phyloP scores from a whole-genome alignment of 1,140 invertebrate species.

The Brachionus paranguensis region DNA sequence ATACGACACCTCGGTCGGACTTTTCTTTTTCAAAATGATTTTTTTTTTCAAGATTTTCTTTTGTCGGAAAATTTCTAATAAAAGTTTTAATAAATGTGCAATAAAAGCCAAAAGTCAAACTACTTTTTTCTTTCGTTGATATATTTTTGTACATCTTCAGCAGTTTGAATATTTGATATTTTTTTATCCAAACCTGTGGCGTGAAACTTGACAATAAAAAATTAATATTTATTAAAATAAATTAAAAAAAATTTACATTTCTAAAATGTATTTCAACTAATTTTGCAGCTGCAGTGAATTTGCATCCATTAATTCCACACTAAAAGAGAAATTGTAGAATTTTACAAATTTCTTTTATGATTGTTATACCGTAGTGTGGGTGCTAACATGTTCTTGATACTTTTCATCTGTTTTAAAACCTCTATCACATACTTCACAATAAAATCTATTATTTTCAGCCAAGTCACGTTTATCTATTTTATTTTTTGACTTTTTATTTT shows the following conservation, averaged over 20 bases:
- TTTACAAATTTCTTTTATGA: neutral
- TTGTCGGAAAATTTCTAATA: slow-evolving; percentile 60
- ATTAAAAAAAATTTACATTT: slow-evolving; percentile 55
- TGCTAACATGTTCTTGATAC: slow-evolving; percentile 63
- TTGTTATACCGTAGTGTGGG: slow-evolving; percentile 60
- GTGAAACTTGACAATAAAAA: slow-evolving; percentile 61
- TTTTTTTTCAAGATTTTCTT: slow-evolving; percentile 65
- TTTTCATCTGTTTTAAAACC: slow-evolving; percentile 61
- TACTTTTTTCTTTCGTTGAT: slow-evolving; percentile 68
- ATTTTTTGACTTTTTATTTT: slow-evolving; percentile 43
- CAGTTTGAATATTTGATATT: slow-evolving; percentile 66
- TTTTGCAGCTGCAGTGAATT: slow-evolving; percentile 69
- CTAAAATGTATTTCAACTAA: slow-evolving; percentile 70
- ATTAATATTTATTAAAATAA: neutral
- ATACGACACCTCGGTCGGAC: slow-evolving; percentile 54
- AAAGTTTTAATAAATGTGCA: neutral
- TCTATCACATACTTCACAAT: slow-evolving; percentile 71
- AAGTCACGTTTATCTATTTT: slow-evolving; percentile 48
- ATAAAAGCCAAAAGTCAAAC: slow-evolving; percentile 38
- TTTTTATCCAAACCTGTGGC: slow-evolving; percentile 68
- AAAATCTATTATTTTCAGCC: slow-evolving; percentile 48
- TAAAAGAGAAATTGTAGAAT: slow-evolving; percentile 44
- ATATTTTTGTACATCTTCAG: slow-evolving; percentile 76
- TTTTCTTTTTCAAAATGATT: slow-evolving; percentile 63
- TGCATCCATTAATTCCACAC: slow-evolving; percentile 73